Conservation (phyloP, 2,797 vertebrate species). For the Melanotaenia boesemani region DNA sequence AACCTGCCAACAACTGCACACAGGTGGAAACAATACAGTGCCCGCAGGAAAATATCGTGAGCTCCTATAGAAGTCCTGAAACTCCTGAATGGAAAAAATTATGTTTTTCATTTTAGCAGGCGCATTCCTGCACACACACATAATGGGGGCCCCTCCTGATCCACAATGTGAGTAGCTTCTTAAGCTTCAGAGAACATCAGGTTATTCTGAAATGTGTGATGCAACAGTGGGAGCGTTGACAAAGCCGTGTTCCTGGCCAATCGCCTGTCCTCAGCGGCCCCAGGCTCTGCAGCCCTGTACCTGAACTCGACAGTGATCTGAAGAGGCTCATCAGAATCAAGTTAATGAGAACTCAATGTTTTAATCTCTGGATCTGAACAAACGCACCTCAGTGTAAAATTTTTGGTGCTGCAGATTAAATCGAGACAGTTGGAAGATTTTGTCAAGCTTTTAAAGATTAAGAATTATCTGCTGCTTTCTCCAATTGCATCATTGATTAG, state of each 20-base stretch:
- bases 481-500: too few species aligned
- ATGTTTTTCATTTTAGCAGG: conserved; percentile 59
- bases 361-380: conserved; percentile 6
- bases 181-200: conserved; percentile 41
- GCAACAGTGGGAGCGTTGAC: conserved; percentile 4
- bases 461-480: too few species aligned
- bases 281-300: conserved; percentile 6
- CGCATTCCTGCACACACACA: conserved; percentile 53
- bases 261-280: neutral
- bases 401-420: neutral
- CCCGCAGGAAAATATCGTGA: conserved; percentile 15
- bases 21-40: conserved; percentile 53
- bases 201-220: conserved; percentile 37
- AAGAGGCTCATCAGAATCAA: conserved; percentile 38
- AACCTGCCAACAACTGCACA: conserved; percentile 38
- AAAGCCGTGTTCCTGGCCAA: conserved; percentile 37
- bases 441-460: neutral
- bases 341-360: conserved; percentile 34
- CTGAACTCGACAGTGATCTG: conserved; percentile 37
- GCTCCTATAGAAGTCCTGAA: conserved; percentile 37
- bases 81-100: conserved; percentile 43
- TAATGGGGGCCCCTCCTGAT: conserved; percentile 39
- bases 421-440: neutral
- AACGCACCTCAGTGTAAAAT: neutral
- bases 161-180: conserved; percentile 6